Evolutionary conservation across 1,140 invertebrate species (phyloP), one percentile per base, ranked within the genome.

Genomic region (Thaumatotibia leucotreta): DNA sequence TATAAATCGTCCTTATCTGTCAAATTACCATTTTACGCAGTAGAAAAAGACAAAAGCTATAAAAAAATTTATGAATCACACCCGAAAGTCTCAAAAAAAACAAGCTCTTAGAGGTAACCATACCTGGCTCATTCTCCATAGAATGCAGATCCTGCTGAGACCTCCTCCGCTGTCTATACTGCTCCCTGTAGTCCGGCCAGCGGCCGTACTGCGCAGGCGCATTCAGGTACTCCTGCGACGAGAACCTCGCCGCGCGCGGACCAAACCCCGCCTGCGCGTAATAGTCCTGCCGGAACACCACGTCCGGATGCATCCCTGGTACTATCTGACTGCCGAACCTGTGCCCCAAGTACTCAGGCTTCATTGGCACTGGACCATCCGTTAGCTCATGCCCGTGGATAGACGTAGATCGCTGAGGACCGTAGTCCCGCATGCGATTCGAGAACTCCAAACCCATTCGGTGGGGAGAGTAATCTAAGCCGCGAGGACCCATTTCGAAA

Each of bases 141-240:
- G 91, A 91, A 32, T 88, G 89, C 5, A 92, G 77, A 66, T 92
- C 91, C 70, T 92, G 91, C 66, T 91, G 89, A 0, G 89, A 91
- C 4, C 91, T 76, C 6, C 91, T 73, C 2, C 91, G 79, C 67
- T 90, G 90, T 0, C 89, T 70, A 49, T 89, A 87, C 65, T 89
- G 83, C 5, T 77, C 76, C 0, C 85, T 61, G 61, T 87, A 86
- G 66, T 88, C 81, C 6, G 84, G 79, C 88, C 88, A 86, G 31
- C 88, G 68, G 0, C 84, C 87, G 29, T 83, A 82, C 68, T 88
- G 82, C 9, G 79, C 83, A 0, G 88, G 86, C 9, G 82, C 83
- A 64, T 91, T 91, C 70, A 92, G 69, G 64, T 92, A 92, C 80
- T 92, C 91, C 69, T 92, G 91, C 0, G 91, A 92, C 0, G 91